phyloP scores from a whole-genome alignment of 92 coral and sea anemone genomes.

The Anthopleura xanthogrammica region DNA sequence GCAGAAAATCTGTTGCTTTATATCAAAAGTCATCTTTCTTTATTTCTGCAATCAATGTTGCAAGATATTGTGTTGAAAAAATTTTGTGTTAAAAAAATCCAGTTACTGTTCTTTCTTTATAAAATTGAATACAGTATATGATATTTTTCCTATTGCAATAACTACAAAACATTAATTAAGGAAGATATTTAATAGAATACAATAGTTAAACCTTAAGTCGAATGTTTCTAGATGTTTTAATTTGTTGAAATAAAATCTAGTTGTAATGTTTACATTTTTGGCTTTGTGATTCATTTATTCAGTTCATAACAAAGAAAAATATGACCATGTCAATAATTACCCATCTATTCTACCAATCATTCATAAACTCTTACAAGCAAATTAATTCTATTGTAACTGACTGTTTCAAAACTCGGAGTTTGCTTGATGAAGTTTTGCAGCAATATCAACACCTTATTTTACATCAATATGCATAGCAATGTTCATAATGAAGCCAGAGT shows the following conservation, averaged over 20 bases:
- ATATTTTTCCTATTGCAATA: slow-evolving; percentile 1
- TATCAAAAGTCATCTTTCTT: too few species aligned
- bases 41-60: too few species aligned
- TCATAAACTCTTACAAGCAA: neutral
- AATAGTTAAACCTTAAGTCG: neutral
- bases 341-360: slow-evolving; percentile 1
- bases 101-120: slow-evolving; percentile 4
- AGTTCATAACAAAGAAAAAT: neutral
- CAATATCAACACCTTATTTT: too few species aligned
- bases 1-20: too few species aligned
- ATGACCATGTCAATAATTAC: neutral
- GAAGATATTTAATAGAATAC: neutral
- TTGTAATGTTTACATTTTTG: neutral
- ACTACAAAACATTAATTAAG: slow-evolving; percentile 1
- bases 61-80: neutral
- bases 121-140: neutral
- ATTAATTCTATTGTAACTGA: neutral
- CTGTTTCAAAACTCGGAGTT: too few species aligned
- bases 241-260: neutral
- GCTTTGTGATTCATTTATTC: slow-evolving; percentile 3
- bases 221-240: slow-evolving; percentile 1
- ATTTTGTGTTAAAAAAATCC: neutral
- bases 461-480: too few species aligned
- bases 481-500: too few species aligned
- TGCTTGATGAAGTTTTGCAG: too few species aligned